A percentile compares a stretch with the other conserved stretches of the same genome.
Conservation (phyloP, 2,888 invertebrate species). For the Phragmatobia fuliginosa region DNA sequence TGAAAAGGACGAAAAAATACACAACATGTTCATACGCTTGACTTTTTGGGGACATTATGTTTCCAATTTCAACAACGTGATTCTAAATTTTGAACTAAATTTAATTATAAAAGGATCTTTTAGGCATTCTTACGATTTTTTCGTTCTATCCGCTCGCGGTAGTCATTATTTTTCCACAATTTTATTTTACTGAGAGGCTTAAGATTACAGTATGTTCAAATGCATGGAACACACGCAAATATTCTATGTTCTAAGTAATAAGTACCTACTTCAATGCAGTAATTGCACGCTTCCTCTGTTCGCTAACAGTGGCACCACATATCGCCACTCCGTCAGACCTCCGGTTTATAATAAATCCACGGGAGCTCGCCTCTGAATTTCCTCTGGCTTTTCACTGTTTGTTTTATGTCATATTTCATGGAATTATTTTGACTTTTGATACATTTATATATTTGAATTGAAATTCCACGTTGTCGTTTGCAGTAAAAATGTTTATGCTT, state of each 20-base stretch:
- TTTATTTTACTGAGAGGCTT: neutral
- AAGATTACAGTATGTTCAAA: neutral
- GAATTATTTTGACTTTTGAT: slow-evolving; percentile 37
- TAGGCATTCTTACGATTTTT: neutral
- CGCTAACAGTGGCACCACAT: slow-evolving; percentile 33
- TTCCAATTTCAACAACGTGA: no score
- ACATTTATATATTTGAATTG: slow-evolving; percentile 40
- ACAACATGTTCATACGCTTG: no score
- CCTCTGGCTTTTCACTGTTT: slow-evolving; percentile 58
- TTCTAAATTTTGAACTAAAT: no score
- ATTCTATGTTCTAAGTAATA: neutral
- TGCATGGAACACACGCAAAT: neutral
- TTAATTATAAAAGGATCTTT: no score
- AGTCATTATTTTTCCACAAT: neutral
- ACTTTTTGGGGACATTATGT: no score
- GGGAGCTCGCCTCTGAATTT: slow-evolving; percentile 54
- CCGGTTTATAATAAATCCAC: slow-evolving; percentile 60
- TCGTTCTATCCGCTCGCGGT: neutral
- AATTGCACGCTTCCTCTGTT: slow-evolving; percentile 6
- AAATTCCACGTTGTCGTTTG: slow-evolving; percentile 20
- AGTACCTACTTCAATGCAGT: neutral
- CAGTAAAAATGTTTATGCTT: slow-evolving; percentile 9
- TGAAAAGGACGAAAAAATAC: no score
- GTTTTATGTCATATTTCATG: slow-evolving; percentile 58
- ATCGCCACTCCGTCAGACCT: slow-evolving; percentile 34